These are phyloP conservation scores for Trissolcus basalis DNA, from an alignment of 1,140 invertebrate genomes.

Conservation along the genomic window DNA sequence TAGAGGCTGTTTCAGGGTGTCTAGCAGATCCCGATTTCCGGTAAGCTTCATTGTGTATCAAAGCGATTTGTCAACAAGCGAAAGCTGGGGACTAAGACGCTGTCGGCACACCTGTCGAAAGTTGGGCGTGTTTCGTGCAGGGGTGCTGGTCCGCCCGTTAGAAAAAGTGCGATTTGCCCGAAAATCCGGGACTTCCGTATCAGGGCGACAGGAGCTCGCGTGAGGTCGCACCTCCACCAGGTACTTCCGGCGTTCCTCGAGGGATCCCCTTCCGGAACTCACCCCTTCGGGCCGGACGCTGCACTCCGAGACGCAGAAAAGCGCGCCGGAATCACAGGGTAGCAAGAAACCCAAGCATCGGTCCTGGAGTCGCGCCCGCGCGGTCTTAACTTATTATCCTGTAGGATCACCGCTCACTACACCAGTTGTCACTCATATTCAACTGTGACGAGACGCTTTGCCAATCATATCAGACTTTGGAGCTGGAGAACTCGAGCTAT, in stretches of 20 bases:
- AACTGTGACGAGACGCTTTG: neutral
- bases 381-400: conserved; percentile 16
- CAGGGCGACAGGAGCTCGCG: conserved; percentile 61
- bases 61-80: no score
- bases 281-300: conserved; percentile 3
- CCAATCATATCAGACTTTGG: neutral
- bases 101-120: conserved; percentile 47
- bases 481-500: no score
- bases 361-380: neutral
- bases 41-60: no score
- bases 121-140: conserved; percentile 26
- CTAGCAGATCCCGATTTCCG: neutral
- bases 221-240: conserved; percentile 30
- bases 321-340: conserved; percentile 70
- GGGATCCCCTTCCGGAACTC: conserved; percentile 39
- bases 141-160: conserved; percentile 58
- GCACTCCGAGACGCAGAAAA: conserved; percentile 55
- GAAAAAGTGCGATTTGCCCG: conserved; percentile 71
- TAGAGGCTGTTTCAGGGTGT: neutral
- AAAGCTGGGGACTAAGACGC: conserved; percentile 3
- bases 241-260: conserved; percentile 40
- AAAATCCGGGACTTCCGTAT: conserved; percentile 68
- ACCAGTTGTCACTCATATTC: neutral
- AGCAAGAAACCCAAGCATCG: conserved; percentile 57
- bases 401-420: conserved; percentile 6